Conservation (phyloP, 1,140 invertebrate genomes). For the Chironomus striatipennis region DNA sequence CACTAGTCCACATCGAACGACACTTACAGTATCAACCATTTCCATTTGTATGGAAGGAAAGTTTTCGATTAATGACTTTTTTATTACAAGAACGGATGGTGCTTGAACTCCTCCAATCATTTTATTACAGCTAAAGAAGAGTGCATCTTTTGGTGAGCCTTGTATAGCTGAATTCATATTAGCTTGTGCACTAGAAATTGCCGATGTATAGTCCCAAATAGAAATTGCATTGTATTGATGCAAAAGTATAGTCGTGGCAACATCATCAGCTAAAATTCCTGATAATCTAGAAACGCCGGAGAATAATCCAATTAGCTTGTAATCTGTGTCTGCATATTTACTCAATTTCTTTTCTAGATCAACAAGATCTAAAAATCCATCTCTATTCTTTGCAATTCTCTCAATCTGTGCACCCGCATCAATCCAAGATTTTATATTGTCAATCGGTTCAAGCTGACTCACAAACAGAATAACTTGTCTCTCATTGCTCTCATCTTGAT, state of each 20-base stretch:
- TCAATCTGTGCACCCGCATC: slow-evolving; percentile 70
- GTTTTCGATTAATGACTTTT: slow-evolving; percentile 17
- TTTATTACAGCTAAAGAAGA: slow-evolving; percentile 86
- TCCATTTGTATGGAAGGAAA: slow-evolving; percentile 41
- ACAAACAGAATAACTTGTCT: slow-evolving; percentile 58
- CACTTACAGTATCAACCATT: slow-evolving; percentile 70
- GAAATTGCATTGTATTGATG: slow-evolving; percentile 71
- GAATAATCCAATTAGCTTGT: slow-evolving; percentile 74
- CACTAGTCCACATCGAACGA: slow-evolving; percentile 75
- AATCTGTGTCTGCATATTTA: slow-evolving; percentile 45
- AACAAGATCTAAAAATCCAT: slow-evolving; percentile 69
- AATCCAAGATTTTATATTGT: slow-evolving; percentile 75
- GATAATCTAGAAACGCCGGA: slow-evolving; percentile 82
- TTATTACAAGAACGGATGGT: slow-evolving; percentile 16
- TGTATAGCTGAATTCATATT: slow-evolving; percentile 72
- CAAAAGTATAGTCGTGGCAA: slow-evolving; percentile 69
- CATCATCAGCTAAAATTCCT: slow-evolving; percentile 76
- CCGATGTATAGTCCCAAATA: slow-evolving; percentile 86
- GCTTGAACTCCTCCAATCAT: slow-evolving; percentile 85
- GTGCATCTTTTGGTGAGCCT: slow-evolving; percentile 64
- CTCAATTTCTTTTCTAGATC: slow-evolving; percentile 66
- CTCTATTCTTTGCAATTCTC: slow-evolving; percentile 63
- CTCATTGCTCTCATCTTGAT: not conserved
- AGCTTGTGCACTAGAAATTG: slow-evolving; percentile 69
- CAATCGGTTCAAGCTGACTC: slow-evolving; percentile 79